Conservation (phyloP, 1,140 invertebrate species). For the Diachasmimorpha longicaudata region DNA sequence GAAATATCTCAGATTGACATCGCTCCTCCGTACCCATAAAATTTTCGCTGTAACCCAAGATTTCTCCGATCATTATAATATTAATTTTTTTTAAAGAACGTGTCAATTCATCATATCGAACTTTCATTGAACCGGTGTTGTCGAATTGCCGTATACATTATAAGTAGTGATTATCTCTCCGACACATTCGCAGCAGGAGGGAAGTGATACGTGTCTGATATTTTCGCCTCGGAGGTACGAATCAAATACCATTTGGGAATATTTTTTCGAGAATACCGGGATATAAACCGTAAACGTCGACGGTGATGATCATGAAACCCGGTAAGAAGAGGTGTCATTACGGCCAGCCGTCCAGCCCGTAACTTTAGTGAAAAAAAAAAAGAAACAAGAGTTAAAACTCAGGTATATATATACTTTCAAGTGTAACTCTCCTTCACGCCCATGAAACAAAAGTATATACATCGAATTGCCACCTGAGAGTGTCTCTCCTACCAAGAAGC, state of each 20-base stretch:
- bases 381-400: neutral
- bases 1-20: too few relatives aligned
- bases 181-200: neutral
- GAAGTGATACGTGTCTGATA: neutral
- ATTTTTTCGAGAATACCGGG: neutral
- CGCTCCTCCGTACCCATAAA: neutral
- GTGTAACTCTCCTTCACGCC: neutral
- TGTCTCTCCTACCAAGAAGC: neutral
- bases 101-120: constrained; percentile 7
- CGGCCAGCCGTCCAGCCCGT: neutral
- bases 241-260: neutral
- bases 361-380: neutral
- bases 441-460: neutral
- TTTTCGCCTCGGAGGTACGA: neutral
- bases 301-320: neutral
- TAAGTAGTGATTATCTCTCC: neutral
- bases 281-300: neutral
- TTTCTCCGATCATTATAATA: neutral
- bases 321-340: constrained; percentile 3
- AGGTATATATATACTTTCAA: neutral
- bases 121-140: neutral
- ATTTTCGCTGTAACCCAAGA: neutral
- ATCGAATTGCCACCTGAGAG: constrained; percentile 4
- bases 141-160: neutral
- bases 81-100: neutral